Conservation (phyloP, 2,113 vertebrate species). For the Tylochromis polylepis region DNA sequence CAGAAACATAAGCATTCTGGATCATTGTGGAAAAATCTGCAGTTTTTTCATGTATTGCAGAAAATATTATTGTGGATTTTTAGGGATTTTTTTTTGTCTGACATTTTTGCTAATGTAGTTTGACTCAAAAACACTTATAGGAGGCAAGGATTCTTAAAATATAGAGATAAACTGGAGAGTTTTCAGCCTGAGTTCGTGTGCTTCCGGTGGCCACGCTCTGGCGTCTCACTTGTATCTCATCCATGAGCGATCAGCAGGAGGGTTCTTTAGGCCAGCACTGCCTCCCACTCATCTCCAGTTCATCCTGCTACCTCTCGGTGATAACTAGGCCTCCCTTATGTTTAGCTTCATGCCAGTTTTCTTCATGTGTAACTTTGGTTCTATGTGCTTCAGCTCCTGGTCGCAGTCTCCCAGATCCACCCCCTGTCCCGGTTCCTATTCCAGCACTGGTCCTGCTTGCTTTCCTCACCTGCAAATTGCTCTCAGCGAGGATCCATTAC, state of each 20-base stretch:
- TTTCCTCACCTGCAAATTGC: not conserved
- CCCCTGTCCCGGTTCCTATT: not conserved
- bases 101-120: not conserved
- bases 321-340: not conserved
- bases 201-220: not conserved
- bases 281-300: not conserved
- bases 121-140: not conserved
- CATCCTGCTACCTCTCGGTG: accelerated
- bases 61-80: not conserved
- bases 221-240: not conserved
- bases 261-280: not conserved
- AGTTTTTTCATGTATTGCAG: not conserved
- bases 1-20: not conserved
- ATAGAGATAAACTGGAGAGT: not conserved
- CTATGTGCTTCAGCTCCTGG: not conserved
- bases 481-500: not conserved
- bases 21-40: not conserved
- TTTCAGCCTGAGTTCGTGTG: no score
- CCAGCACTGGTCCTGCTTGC: not conserved
- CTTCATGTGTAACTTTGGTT: not conserved
- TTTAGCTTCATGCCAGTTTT: not conserved
- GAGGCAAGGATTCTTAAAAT: not conserved
- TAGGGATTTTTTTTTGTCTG: not conserved
- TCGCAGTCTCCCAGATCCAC: not conserved
- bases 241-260: not conserved